Conservation (phyloP, 2,888 invertebrate genomes). For the Pantelozetes paolii region DNA sequence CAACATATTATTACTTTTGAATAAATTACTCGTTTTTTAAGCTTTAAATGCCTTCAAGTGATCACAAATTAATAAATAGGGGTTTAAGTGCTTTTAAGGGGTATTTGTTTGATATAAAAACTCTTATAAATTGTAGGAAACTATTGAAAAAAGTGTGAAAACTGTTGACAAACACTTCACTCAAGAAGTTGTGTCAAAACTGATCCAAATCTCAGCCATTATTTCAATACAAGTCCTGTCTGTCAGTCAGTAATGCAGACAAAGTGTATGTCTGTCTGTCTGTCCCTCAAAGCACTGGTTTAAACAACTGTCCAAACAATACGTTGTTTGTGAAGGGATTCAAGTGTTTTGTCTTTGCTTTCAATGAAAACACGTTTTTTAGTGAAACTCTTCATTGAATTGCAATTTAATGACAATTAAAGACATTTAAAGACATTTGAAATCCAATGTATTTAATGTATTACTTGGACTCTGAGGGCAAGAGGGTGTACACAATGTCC, state of each 20-base stretch:
- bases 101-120: too few species aligned
- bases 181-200: too few species aligned
- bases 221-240: too few species aligned
- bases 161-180: too few species aligned
- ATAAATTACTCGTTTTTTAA: background rate
- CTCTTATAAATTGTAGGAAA: too few species aligned
- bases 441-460: constrained; percentile 76
- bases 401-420: background rate
- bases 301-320: too few species aligned
- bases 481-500: constrained; percentile 78
- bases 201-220: too few species aligned
- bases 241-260: too few species aligned
- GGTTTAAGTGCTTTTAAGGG: too few species aligned
- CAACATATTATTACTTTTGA: constrained; percentile 5
- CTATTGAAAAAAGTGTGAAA: too few species aligned
- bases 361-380: constrained; percentile 6
- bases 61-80: background rate
- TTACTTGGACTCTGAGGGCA: constrained; percentile 63
- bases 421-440: background rate
- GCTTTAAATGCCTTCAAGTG: background rate
- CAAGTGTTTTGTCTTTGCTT: background rate
- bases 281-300: too few species aligned
- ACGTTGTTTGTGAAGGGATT: background rate
- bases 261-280: too few species aligned
- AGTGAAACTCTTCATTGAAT: background rate